Evolutionary conservation across 64 coral and sea anemone species (phyloP), one percentile per base, ranked within the genome.

Genomic region (Astreopora myriophthalma): DNA sequence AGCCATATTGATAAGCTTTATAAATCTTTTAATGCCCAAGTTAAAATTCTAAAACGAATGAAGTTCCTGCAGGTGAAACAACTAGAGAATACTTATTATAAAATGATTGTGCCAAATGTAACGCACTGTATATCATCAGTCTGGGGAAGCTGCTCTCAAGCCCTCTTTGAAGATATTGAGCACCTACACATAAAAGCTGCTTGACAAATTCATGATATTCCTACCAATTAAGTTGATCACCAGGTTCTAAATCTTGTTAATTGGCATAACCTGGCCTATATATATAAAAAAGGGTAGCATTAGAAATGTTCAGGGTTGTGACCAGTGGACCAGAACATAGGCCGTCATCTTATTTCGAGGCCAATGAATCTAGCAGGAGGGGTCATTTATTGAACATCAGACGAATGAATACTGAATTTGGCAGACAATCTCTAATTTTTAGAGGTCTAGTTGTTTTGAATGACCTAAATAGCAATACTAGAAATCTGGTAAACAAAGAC

Each of bases 401-500:
- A 27, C 63, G n/a, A 12, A 27, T 67, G 63, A 27, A 67, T 67
- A 67, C 63, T 67, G 63, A 67, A 67, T 67, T 67, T 67, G 63
- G 63, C 63, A 67, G 63, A 28, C 63, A 24, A 67, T 67, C 63
- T 20, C 63, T 67, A 25, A 26, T 67, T 62, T 62, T 62, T 62
- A 23, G 17, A 62, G 57, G 57, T 62, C 57, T 62, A 13, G 57
- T 10, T 62, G 57, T 62, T 20, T 62, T 0, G 57, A 25, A 24
- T 25, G 10, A 28, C 63, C n/a, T 25, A 25, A 25, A 67, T 67
- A 67, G 26, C 20, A 67, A 67, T 67, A 67, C 63, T 28, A 67
- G n/a, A 67, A 67, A 67, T 67, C 63, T 67, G 63, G 63, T 25
- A 67, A 67, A 67, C 25, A 67, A 67, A 67, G 63, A 67, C 20